Percentiles rank a stretch among this genome's conserved stretches.
phyloP scores from a whole-genome alignment of 2,888 invertebrate genomes.

The Apodemia duryi region DNA sequence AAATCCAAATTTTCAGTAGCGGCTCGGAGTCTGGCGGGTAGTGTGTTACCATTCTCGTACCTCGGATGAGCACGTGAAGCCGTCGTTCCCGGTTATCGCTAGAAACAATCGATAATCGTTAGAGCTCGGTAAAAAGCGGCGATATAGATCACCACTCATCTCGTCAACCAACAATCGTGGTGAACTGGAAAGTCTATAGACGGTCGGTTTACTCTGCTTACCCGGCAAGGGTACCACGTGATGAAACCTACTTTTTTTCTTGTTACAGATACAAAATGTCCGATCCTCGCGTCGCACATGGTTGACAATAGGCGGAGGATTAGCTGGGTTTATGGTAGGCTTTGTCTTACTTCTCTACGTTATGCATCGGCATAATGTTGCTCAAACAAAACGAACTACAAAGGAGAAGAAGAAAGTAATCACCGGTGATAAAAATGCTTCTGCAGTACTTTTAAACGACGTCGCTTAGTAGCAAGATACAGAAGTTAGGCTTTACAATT shows the following conservation, averaged over 20 bases:
- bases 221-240: too few species aligned
- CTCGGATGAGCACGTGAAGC: too few species aligned
- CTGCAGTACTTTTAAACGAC: conserved; percentile 51
- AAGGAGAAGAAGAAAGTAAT: conserved; percentile 43
- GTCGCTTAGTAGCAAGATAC: conserved; percentile 30
- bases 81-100: too few species aligned
- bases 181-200: too few species aligned
- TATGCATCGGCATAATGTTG: conserved; percentile 70
- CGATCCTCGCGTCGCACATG: conserved; percentile 59
- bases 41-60: too few species aligned
- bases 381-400: conserved; percentile 55
- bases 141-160: too few species aligned
- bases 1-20: too few species aligned
- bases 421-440: conserved; percentile 49
- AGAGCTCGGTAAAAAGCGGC: too few species aligned
- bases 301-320: conserved; percentile 65
- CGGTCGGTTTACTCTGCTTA: too few species aligned
- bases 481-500: conserved; percentile 25
- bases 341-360: conserved; percentile 68
- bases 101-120: too few species aligned
- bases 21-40: too few species aligned
- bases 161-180: too few species aligned
- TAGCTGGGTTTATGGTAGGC: conserved; percentile 65
- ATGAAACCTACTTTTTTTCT: neutral
- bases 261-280: conserved; percentile 50